Base-by-base conservation (phyloP, 2,888 invertebrate species). In the Graphium colonna region DNA sequence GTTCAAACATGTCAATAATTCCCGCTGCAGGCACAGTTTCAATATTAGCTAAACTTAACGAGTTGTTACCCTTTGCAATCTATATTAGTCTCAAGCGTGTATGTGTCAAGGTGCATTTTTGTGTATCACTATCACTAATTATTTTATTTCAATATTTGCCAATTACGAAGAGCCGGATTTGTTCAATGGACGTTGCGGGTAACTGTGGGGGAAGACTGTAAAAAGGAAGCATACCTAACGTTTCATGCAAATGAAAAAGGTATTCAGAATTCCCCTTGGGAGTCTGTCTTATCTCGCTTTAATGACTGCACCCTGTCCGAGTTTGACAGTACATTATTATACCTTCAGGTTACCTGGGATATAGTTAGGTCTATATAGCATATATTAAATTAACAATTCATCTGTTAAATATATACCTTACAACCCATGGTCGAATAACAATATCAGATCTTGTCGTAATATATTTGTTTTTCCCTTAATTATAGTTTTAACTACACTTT, bases 1-100 rank as follows among this genome's bases (percentile, higher is more conserved):
- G 75, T 73, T 69, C 75, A 77, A 82, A 80, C 73, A 75, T 64
- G 80, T 77, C 83, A 83, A 82, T 82, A 82, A 77, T 73, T 77
- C 80, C 59, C 60, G 61, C 70, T 69, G 75, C 74, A 65, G 63
- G 73, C 73, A 59, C 75, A 65, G 66, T 59, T 63, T 75, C 75
- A 85, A 85, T 82, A 83, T 84, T 84, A 73, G 75, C 66, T 61
- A 61, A 72, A 65, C 72, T 73, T 82, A 84, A 84, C 84, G 83
- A 84, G 82, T 69, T 77, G 67, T 18, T 16, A 17, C 21, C 42
- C 9, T 33, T 1, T 1, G n/a, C 59, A 58, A 21, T 41, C 44
- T n/a, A 69, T 61, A 62, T 43, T 39, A 16, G 43, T 49, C 65
- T 57, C 53, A 59, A 58, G 28, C 8, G 3, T 7, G 13, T 36